phyloP scores from a whole-genome alignment of 2,888 invertebrate species.

The Macrosiphum euphorbiae region DNA sequence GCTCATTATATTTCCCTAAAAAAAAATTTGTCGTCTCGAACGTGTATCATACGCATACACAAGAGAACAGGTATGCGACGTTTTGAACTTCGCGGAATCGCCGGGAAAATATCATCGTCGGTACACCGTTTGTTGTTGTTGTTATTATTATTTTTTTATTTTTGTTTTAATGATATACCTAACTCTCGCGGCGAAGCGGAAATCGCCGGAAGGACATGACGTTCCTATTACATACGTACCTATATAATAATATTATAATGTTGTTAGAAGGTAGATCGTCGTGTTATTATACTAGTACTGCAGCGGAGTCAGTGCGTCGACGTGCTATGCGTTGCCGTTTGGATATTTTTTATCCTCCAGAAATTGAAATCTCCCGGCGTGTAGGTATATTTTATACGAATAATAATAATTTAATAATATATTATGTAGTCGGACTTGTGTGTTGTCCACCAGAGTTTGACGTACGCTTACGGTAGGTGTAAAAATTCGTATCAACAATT shows the following conservation, averaged over 20 bases:
- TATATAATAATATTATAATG: neutral
- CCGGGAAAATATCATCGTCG: slow-evolving; percentile 15
- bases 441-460: neutral
- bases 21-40: neutral
- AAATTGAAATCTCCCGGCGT: slow-evolving; percentile 27
- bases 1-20: neutral
- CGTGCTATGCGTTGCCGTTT: neutral
- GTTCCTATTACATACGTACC: neutral
- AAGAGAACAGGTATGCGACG: neutral
- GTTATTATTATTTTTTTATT: neutral
- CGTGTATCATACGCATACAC: neutral
- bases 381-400: neutral
- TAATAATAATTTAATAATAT: neutral
- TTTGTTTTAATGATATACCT: neutral
- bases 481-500: slow-evolving; percentile 41
- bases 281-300: neutral
- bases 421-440: no score
- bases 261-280: neutral
- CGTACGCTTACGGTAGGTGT: slow-evolving; percentile 18
- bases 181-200: neutral
- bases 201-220: slow-evolving; percentile 32
- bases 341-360: neutral
- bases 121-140: neutral
- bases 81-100: neutral
- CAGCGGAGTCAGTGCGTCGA: neutral